These are phyloP conservation scores for Coenonympha glycerion DNA, from an alignment of 2,888 invertebrate species.

Conservation along the genomic window DNA sequence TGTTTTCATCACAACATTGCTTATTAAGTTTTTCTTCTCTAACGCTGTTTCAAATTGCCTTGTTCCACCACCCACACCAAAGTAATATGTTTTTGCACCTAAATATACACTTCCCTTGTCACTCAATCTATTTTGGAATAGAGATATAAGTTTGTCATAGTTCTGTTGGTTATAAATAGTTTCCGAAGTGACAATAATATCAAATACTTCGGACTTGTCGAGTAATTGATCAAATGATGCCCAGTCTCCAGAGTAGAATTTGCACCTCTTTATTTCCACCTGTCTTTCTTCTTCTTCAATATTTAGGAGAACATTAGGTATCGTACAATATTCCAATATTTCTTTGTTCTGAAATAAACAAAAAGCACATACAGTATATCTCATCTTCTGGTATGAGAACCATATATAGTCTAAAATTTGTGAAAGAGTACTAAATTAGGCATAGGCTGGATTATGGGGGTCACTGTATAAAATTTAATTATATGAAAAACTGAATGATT, in stretches of 20 bases:
- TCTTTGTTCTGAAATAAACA: slow-evolving; percentile 90
- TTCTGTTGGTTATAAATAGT: slow-evolving; percentile 92
- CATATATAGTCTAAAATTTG: too few species aligned
- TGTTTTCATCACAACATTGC: slow-evolving; percentile 79
- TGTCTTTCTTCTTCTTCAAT: slow-evolving; percentile 57
- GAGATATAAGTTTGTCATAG: slow-evolving; percentile 82
- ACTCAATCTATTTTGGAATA: slow-evolving; percentile 79
- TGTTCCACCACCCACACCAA: slow-evolving; percentile 94
- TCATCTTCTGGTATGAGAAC: too few species aligned
- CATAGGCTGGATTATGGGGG: too few species aligned
- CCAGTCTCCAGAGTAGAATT: slow-evolving; percentile 87
- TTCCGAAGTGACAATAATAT: slow-evolving; percentile 92
- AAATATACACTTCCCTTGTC: slow-evolving; percentile 79
- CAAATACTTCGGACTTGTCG: slow-evolving; percentile 76
- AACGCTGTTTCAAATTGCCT: slow-evolving; percentile 83
- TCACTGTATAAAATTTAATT: too few species aligned
- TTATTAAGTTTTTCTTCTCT: slow-evolving; percentile 72
- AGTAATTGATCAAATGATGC: slow-evolving; percentile 69
- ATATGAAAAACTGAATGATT: neutral
- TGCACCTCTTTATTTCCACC: slow-evolving; percentile 53
- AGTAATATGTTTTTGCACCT: slow-evolving; percentile 94
- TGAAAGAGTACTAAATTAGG: too few species aligned
- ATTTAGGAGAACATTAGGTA: slow-evolving; percentile 86
- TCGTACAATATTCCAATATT: slow-evolving; percentile 86
- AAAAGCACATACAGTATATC: too few species aligned